A percentile compares a stretch with the other conserved stretches of the same genome.
phyloP scores from a whole-genome alignment of 2,888 invertebrate genomes.

The Dasypogon diadema region DNA sequence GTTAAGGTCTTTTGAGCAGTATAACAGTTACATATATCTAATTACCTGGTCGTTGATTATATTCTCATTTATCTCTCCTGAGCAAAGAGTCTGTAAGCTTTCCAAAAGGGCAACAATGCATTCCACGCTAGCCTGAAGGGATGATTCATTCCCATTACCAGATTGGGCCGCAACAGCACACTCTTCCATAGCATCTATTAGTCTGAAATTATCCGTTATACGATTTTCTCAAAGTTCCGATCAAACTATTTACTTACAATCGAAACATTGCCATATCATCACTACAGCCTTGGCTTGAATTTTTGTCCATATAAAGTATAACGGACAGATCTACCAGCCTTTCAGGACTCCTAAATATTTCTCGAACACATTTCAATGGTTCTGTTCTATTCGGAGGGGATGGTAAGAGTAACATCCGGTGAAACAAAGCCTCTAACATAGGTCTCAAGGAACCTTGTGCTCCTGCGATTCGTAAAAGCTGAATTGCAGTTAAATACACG shows the following conservation, averaged over 20 bases:
- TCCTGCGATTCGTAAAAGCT: slow-evolving; percentile 89
- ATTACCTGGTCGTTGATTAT: slow-evolving; percentile 68
- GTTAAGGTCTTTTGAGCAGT: too few relatives aligned
- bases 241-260: slow-evolving; percentile 72
- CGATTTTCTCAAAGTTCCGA: neutral
- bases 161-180: slow-evolving; percentile 78
- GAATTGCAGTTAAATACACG: slow-evolving; percentile 88
- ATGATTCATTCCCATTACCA: slow-evolving; percentile 80
- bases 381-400: slow-evolving; percentile 87
- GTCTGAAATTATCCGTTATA: slow-evolving; percentile 70
- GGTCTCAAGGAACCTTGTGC: slow-evolving; percentile 88
- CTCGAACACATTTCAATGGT: slow-evolving; percentile 84
- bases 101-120: slow-evolving; percentile 86
- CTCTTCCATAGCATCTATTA: slow-evolving; percentile 94
- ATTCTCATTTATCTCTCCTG: slow-evolving; percentile 77
- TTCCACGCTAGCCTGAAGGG: slow-evolving; percentile 83
- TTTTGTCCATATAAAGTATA: slow-evolving; percentile 76
- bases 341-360: slow-evolving; percentile 79
- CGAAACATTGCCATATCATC: slow-evolving; percentile 87
- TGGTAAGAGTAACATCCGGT: slow-evolving; percentile 91
- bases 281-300: slow-evolving; percentile 74
- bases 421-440: slow-evolving; percentile 92
- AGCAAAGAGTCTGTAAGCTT: slow-evolving; percentile 85
- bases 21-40: too few relatives aligned
- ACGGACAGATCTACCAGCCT: slow-evolving; percentile 78